Conservation (phyloP, 2,888 invertebrate species). For the Bedellia somnulentella region DNA sequence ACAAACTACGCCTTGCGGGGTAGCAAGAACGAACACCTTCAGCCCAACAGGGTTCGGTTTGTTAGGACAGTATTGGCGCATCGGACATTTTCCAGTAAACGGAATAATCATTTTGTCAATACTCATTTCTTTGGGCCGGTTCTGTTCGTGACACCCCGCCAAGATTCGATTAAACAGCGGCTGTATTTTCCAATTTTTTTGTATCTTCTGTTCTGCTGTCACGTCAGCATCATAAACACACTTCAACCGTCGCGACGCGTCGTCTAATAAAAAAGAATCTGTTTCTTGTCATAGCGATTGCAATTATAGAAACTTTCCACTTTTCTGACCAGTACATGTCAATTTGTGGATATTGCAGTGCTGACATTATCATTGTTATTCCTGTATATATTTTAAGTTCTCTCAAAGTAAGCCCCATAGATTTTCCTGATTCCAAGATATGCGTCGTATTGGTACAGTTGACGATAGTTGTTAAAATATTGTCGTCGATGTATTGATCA, state of each 20-base stretch:
- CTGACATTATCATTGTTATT: not conserved
- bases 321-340: not conserved
- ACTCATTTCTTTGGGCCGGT: not conserved
- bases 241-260: too few relatives aligned
- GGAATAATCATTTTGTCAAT: conserved; percentile 3
- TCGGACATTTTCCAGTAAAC: conserved; percentile 1
- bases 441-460: too few relatives aligned
- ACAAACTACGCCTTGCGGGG: conserved; percentile 1
- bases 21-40: conserved; percentile 2
- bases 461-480: too few relatives aligned
- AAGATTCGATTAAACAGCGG: not conserved
- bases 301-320: conserved; percentile 1
- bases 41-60: conserved; percentile 4
- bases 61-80: conserved; percentile 3
- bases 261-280: too few relatives aligned
- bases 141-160: not conserved
- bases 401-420: not conserved
- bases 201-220: not conserved
- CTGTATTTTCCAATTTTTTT: not conserved
- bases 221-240: too few relatives aligned
- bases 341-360: not conserved
- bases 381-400: not conserved
- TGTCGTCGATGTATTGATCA: not conserved
- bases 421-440: not conserved
- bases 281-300: conserved; percentile 3